phyloP scores from a whole-genome alignment of 2,888 invertebrate genomes.

The Sepiola atlantica region DNA sequence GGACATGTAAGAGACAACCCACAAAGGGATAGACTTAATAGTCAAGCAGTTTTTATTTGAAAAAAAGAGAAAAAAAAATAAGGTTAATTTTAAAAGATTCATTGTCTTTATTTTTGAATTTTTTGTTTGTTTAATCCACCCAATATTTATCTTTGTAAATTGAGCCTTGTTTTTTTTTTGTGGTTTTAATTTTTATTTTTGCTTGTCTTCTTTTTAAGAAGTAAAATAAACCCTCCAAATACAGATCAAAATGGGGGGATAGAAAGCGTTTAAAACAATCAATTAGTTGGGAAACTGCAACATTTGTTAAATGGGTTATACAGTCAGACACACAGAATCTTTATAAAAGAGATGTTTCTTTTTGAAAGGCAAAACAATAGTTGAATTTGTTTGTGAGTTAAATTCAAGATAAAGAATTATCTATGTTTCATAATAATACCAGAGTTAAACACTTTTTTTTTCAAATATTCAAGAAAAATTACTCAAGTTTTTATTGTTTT shows the following conservation, averaged over 20 bases:
- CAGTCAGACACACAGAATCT: neutral
- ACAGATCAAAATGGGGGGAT: neutral
- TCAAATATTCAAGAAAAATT: neutral
- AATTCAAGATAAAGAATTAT: neutral
- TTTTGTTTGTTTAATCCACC: neutral
- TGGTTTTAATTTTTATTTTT: too few relatives aligned
- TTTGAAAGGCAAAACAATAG: neutral
- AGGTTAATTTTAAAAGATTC: neutral
- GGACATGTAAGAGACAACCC: neutral
- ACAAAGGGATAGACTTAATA: neutral
- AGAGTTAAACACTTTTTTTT: neutral
- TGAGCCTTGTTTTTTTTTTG: neutral
- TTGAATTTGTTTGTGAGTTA: neutral
- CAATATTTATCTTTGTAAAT: slow-evolving; percentile 20
- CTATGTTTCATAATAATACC: neutral
- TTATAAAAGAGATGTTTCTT: neutral
- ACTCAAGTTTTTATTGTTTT: neutral
- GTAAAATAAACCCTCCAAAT: neutral
- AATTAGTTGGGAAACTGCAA: neutral
- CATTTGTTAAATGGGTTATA: neutral
- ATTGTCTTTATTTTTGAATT: neutral
- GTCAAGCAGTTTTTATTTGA: neutral
- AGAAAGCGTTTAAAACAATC: neutral
- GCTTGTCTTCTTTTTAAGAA: neutral
- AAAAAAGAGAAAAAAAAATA: neutral